Percentiles rank a stretch among this genome's conserved stretches.
Evolutionary conservation across 2,113 vertebrate species (phyloP).

Genomic region (Prochilodus magdalenae): DNA sequence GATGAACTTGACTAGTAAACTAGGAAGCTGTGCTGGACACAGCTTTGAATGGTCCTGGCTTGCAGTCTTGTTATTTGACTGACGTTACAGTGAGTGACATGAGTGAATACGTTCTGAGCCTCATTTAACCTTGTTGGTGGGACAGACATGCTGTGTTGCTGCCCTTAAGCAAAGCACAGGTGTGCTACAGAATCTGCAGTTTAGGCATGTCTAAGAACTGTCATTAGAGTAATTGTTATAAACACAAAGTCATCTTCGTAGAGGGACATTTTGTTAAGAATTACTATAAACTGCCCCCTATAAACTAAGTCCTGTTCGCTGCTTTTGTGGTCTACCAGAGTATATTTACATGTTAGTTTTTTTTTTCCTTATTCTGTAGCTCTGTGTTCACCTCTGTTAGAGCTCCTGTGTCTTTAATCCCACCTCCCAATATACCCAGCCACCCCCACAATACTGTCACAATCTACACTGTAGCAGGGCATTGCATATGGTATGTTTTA

Average conservation of each 20-base stretch:
- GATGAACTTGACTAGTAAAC: too few species aligned
- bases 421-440: too few species aligned
- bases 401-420: too few species aligned
- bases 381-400: too few species aligned
- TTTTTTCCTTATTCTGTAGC: too few species aligned
- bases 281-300: background rate
- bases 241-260: background rate
- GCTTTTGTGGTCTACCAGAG: too few species aligned
- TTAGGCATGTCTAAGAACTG: background rate
- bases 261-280: background rate
- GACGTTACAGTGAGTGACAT: background rate
- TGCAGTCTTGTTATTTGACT: background rate
- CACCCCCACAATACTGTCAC: too few species aligned
- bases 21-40: background rate
- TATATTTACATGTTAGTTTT: too few species aligned
- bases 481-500: too few species aligned
- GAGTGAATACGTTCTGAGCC: background rate
- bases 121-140: background rate
- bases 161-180: constrained; percentile 12
- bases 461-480: too few species aligned
- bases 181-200: background rate
- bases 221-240: background rate
- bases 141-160: background rate
- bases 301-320: too few species aligned
- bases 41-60: background rate